A percentile compares a stretch with the other conserved stretches of the same genome.
These are phyloP conservation scores for Lagorchestes hirsutus DNA, from an alignment of 2,797 vertebrate species.

Conservation along the genomic window DNA sequence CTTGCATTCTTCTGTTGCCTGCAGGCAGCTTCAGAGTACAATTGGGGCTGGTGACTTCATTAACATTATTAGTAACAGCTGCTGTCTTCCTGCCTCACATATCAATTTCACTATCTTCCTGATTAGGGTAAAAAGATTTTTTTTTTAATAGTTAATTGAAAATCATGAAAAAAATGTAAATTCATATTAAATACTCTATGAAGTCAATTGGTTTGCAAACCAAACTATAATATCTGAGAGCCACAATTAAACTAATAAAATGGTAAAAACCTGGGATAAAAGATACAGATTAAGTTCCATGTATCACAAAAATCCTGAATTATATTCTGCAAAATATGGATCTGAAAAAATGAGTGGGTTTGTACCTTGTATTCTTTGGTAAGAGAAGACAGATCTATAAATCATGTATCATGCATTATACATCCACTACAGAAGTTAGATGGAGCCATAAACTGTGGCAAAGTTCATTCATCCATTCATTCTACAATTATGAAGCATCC, in stretches of 20 bases:
- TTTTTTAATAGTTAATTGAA: constrained; percentile 53
- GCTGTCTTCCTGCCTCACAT: neutral
- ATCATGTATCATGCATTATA: constrained; percentile 64
- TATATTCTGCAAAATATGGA: constrained; percentile 30
- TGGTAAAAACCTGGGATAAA: constrained; percentile 59
- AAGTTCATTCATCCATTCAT: neutral
- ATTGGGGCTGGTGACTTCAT: neutral
- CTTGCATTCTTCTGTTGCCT: neutral
- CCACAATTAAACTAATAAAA: constrained; percentile 57
- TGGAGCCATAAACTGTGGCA: constrained; percentile 17
- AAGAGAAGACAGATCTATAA: constrained; percentile 42
- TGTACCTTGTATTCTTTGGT: constrained; percentile 66
- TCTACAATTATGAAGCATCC: neutral
- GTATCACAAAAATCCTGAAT: constrained; percentile 69
- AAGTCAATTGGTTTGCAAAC: constrained; percentile 47
- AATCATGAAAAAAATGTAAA: constrained; percentile 52
- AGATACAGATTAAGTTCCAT: constrained; percentile 56
- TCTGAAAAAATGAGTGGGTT: constrained; percentile 68
- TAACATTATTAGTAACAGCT: neutral
- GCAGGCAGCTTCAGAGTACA: neutral
- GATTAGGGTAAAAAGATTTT: neutral
- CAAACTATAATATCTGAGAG: constrained; percentile 52
- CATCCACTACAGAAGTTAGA: constrained; percentile 63
- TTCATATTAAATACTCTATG: constrained; percentile 55
- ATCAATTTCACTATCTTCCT: neutral